Evolutionary conservation across 2,113 vertebrate species (phyloP).

Genomic region (Mus musculus): GRCm39 chr9:20401501-20402000

Average conservation of each 20-base stretch:
- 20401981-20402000: background rate
- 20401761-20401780: background rate
- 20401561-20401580: background rate
- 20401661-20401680: too few species aligned
- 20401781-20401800: background rate
- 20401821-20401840: background rate
- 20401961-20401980: background rate
- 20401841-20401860: background rate
- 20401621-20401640: background rate
- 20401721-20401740: background rate
- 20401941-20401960: background rate
- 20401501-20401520: background rate
- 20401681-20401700: background rate
- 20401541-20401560: background rate
- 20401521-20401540: too few species aligned
- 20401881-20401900: background rate
- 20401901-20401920: background rate
- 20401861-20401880: background rate
- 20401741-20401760: background rate
- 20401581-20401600: background rate
- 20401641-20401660: background rate
- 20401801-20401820: background rate
- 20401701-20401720: background rate
- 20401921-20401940: background rate
- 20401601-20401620: background rate